Base-by-base conservation (phyloP, 2,888 invertebrate species). In the Nemotelus nigrinus region DNA sequence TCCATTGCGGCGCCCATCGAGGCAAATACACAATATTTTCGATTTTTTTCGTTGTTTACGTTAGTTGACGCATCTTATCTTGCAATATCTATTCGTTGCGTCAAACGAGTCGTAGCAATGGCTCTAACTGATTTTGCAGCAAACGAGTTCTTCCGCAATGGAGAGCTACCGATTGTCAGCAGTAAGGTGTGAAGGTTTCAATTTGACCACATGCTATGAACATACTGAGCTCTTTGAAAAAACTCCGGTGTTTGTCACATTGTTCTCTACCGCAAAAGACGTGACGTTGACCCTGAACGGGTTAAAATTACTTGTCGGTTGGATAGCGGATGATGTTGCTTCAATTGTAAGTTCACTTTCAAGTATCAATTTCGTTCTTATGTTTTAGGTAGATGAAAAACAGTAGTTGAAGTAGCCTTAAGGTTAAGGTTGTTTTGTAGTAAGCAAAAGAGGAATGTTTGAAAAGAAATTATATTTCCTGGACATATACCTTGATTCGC, bases 131-230 rank as follows among this genome's bases (percentile, higher is more conserved):
- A 74, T 74, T 43, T 50, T 47, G 48, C 6, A 39, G 47, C 1
- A 74, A 63, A 74, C 74, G 45, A 50, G 63, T 63, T 74, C 74
- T 74, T 74, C 74, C 74, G 74, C 41, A 74, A 74, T 63, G 60
- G 25, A 63, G 63, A 74, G 58, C n/a, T 25, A 57, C 10, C 10
- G 57, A 39, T 50, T 8, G 44, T 47, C 48, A 48, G 41, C 8
- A 50, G 8, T 5, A 10, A 67, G 67, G 67, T 68, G 67, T 5
- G 50, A 68, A 68, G 39, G 25, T 68, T 48, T 68, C 48, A 25
- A 25, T 25, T 25, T 25, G 25, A 25, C 2, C 39, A 4, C 25
- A 10, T 58, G n/a, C 58, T 25, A 6, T 5, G 39, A 58, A n/a
- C 3, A 58, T 2, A 2, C 25, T 70, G 70, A 25, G 43, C 39